Evolutionary conservation across 2,888 invertebrate genomes (phyloP).

Genomic region (Synanthedon vespiformis): DNA sequence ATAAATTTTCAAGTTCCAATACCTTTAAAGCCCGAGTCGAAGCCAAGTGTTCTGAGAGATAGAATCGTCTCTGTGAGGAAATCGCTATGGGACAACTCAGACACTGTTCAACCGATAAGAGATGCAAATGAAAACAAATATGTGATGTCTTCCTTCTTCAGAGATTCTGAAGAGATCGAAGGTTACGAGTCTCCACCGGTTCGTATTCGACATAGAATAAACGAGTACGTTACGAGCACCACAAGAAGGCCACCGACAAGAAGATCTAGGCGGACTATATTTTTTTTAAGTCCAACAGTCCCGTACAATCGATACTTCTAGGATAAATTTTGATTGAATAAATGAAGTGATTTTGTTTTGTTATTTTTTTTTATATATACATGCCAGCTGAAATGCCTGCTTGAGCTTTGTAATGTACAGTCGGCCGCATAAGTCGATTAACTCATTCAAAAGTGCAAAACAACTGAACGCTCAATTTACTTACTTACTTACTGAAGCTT

Average conservation of each 20-base stretch:
- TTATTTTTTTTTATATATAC: too few relatives aligned
- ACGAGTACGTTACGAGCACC: slow-evolving; percentile 6
- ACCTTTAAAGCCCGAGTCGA: slow-evolving; percentile 6
- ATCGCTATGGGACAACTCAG: slow-evolving; percentile 17
- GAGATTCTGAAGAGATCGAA: background rate
- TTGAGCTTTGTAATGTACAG: too few relatives aligned
- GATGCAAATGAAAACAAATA: background rate
- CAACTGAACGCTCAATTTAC: too few relatives aligned
- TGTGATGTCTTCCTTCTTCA: slow-evolving; percentile 1
- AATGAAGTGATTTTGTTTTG: too few relatives aligned
- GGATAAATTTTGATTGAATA: too few relatives aligned
- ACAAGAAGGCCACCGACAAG: slow-evolving; percentile 10
- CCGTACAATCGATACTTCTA: slow-evolving; percentile 42
- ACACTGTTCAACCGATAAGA: slow-evolving; percentile 10
- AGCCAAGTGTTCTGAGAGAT: slow-evolving; percentile 24
- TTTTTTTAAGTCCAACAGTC: slow-evolving; percentile 50
- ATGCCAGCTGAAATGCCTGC: too few relatives aligned
- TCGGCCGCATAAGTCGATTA: too few relatives aligned
- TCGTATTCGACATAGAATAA: slow-evolving; percentile 1
- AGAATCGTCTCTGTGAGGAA: slow-evolving; percentile 23
- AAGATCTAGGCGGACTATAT: slow-evolving; percentile 35
- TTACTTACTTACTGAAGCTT: too few relatives aligned
- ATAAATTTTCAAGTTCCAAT: too few relatives aligned
- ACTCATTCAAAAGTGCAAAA: too few relatives aligned
- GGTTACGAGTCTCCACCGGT: background rate